Evolutionary conservation across 2,888 invertebrate genomes (phyloP).

Genomic region (Portevinia maculata): DNA sequence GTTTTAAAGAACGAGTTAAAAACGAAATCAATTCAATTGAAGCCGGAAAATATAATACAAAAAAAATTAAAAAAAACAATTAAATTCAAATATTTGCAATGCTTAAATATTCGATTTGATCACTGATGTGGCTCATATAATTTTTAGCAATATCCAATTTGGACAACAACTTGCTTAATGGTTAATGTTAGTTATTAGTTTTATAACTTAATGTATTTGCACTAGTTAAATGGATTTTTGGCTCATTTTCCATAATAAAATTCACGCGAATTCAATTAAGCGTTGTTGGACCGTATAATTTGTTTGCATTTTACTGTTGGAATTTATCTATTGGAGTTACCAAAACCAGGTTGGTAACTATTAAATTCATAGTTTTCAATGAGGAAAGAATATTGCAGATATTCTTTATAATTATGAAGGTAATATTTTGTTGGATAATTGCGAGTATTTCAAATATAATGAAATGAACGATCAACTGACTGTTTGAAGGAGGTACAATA

Average conservation of each 20-base stretch:
- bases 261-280: slow-evolving; percentile 31
- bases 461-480: too few relatives aligned
- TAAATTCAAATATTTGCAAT: slow-evolving; percentile 61
- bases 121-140: slow-evolving; percentile 40
- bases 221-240: slow-evolving; percentile 44
- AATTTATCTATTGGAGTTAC: background rate
- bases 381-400: too few relatives aligned
- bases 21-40: slow-evolving; percentile 50
- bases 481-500: too few relatives aligned
- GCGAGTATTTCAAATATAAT: too few relatives aligned
- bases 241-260: slow-evolving; percentile 25
- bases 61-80: slow-evolving; percentile 41
- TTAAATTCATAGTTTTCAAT: too few relatives aligned
- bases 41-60: slow-evolving; percentile 34
- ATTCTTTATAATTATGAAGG: too few relatives aligned
- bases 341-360: too few relatives aligned
- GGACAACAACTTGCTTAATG: slow-evolving; percentile 57
- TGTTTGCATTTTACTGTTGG: slow-evolving; percentile 25
- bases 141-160: slow-evolving; percentile 52
- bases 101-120: slow-evolving; percentile 50
- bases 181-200: slow-evolving; percentile 65
- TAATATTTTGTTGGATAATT: too few relatives aligned
- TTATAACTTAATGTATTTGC: slow-evolving; percentile 58
- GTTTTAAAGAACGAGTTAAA: slow-evolving; percentile 18
- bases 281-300: slow-evolving; percentile 25